Evolutionary conservation across 2,888 invertebrate species (phyloP), one percentile per base, ranked within the genome.

Genomic region (Drosophila ustulata): DNA sequence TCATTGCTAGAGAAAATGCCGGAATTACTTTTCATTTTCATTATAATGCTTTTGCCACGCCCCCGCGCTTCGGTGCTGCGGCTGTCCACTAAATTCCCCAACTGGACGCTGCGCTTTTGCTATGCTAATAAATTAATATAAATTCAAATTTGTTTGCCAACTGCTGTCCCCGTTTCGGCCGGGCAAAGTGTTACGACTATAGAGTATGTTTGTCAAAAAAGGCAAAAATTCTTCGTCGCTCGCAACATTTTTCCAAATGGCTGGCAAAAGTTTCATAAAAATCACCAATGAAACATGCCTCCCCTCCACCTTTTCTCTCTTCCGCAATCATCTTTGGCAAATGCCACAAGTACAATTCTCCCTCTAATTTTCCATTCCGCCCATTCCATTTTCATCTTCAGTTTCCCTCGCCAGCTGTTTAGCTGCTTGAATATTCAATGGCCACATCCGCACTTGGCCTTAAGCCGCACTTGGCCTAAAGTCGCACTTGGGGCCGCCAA

Each of bases 101-200:
- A 26, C 50, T 62, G 53, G 49, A 34, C 61, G 32, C 49, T 87
- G 84, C 85, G 77, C 75, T 81, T 89, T 83, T 82, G 76, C 86
- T 91, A 90, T 90, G 91, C 90, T 90, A 91, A 91, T 91, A 88
- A 91, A 90, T 90, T 91, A 91, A 91, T 91, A 90, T 91, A 90
- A 90, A 91, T 91, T 91, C 91, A 90, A 90, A 91, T 91, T 90
- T 87, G 87, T 80, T 89, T 88, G 86, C 88, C 86, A 89, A 88
- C 89, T 89, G 89, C 78, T 87, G 82, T 85, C 68, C 52, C 39
- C 52, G 3, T 26, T 39, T 52, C 26, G 75, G 26, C 63, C 37
- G 61, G 73, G 58, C 80, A 88, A 84, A 89, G 89, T 89, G 88
- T 88, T 84, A 41, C 39, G 39, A 41, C 37, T 37, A 37, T 37